Conservation (phyloP, 2,797 vertebrate genomes). For the Urophycis tenuis region DNA sequence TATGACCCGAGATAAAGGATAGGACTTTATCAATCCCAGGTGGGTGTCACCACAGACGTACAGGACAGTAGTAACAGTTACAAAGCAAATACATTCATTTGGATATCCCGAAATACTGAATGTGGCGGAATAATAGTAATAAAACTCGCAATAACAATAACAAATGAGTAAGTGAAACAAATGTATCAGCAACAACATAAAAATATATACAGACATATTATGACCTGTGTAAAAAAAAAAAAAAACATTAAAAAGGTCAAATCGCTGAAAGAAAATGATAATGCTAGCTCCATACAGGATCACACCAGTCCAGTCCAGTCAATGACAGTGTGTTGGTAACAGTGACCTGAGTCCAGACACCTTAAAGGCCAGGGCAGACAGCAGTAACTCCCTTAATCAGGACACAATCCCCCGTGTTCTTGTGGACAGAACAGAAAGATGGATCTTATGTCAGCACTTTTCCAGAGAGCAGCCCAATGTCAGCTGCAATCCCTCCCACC, state of each 20-base stretch:
- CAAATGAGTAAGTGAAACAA: not conserved
- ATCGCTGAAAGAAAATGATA: not conserved
- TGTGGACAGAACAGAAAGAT: conserved; percentile 48
- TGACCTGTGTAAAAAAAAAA: not conserved
- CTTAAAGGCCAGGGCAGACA: conserved; percentile 24
- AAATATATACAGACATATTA: not conserved
- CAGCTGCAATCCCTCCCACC: conserved; percentile 31
- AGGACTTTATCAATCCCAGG: not conserved
- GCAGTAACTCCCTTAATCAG: conserved; percentile 29
- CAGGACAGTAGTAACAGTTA: not conserved
- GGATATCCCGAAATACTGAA: too few species aligned
- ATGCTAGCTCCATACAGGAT: conserved; percentile 2
- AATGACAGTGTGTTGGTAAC: conserved; percentile 6
- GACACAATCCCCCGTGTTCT: conserved; percentile 40
- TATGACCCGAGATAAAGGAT: not conserved
- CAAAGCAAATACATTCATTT: not conserved
- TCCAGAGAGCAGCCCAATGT: conserved; percentile 55
- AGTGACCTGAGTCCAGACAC: conserved; percentile 38
- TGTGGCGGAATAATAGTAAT: too few species aligned
- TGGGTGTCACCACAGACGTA: not conserved
- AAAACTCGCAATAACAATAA: too few species aligned
- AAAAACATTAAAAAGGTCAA: not conserved
- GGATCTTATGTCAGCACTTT: conserved; percentile 51
- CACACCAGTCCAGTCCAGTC: not conserved
- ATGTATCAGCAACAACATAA: not conserved